phyloP scores from a whole-genome alignment of 2,113 vertebrate genomes.

The Syngnathus scovelli region DNA sequence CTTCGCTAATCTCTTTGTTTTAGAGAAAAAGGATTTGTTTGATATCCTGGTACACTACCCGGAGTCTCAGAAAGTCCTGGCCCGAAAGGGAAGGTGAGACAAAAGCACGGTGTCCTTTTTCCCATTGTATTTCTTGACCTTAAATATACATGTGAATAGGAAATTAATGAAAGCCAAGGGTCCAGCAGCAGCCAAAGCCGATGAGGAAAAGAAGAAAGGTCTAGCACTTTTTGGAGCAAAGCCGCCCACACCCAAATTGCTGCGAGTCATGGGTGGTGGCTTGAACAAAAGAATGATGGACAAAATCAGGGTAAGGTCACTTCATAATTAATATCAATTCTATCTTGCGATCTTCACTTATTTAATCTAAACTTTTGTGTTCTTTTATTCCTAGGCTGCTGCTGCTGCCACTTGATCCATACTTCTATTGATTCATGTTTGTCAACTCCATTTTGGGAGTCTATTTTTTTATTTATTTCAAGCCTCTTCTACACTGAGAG shows the following conservation, averaged over 20 bases:
- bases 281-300: constrained; percentile 41
- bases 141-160: constrained; percentile 52
- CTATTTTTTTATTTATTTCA: constrained; percentile 27
- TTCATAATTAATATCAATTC: background rate
- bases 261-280: constrained; percentile 66
- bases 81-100: constrained; percentile 78
- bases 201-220: constrained; percentile 66
- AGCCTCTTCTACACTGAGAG: background rate
- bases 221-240: constrained; percentile 71
- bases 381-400: constrained; percentile 6
- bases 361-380: background rate
- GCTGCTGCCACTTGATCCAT: background rate
- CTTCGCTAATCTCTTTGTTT: constrained; percentile 88
- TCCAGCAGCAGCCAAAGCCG: constrained; percentile 59
- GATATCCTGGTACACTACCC: constrained; percentile 90
- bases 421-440: background rate
- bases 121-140: background rate
- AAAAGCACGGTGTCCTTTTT: background rate
- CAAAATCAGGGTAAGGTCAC: constrained; percentile 55
- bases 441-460: constrained; percentile 50
- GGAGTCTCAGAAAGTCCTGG: constrained; percentile 86
- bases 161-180: constrained; percentile 81
- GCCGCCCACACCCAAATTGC: constrained; percentile 78
- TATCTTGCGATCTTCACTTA: background rate
- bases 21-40: constrained; percentile 88